phyloP scores from a whole-genome alignment of 2,888 invertebrate species.

The Hirudinaria manillensis region DNA sequence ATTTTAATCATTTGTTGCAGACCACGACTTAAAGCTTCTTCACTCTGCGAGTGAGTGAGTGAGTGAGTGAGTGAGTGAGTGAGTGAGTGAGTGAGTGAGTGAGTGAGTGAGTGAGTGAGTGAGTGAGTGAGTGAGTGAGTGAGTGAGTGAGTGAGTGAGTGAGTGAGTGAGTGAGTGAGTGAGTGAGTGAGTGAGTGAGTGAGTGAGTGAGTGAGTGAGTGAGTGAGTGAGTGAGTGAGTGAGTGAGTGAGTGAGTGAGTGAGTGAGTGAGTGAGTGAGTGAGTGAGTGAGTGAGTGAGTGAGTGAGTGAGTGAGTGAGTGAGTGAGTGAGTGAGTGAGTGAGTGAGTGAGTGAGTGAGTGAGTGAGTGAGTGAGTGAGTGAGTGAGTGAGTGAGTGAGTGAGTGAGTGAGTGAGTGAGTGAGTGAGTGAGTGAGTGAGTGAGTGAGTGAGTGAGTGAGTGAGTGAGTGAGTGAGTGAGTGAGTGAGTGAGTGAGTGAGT shows the following conservation, averaged over 20 bases:
- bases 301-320: background rate
- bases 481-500: constrained; percentile 26
- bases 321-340: no score
- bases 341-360: constrained; percentile 17
- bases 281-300: background rate
- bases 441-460: constrained; percentile 12
- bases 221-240: constrained; percentile 4
- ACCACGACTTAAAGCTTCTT: no score
- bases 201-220: constrained; percentile 19
- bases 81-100: no score
- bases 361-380: constrained; percentile 19
- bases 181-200: constrained; percentile 19
- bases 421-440: constrained; percentile 12
- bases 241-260: background rate
- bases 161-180: constrained; percentile 19
- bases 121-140: no score
- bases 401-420: constrained; percentile 12
- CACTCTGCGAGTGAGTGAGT: no score
- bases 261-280: background rate
- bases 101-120: no score
- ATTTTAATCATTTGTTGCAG: no score
- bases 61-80: no score
- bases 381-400: constrained; percentile 19
- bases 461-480: constrained; percentile 22
- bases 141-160: constrained; percentile 8